These are phyloP conservation scores for Gonatopus flavifemur DNA, from an alignment of 1,140 invertebrate species.

Conservation along the genomic window DNA sequence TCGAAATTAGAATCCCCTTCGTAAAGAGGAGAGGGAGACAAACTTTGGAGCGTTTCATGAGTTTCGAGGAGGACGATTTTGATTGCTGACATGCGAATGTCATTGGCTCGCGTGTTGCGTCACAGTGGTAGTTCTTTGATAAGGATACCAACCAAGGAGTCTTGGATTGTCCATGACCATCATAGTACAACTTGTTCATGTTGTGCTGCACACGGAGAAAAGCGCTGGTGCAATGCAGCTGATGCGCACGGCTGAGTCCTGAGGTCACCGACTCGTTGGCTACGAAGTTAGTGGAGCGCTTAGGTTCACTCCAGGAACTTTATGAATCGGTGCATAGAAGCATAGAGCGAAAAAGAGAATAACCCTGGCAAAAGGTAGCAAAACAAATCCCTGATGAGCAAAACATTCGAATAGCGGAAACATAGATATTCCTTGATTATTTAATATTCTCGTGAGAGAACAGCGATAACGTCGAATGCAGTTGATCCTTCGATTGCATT, in stretches of 20 bases:
- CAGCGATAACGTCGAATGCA: too few relatives aligned
- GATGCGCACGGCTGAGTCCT: conserved; percentile 55
- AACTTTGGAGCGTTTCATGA: too few relatives aligned
- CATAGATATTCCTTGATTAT: too few relatives aligned
- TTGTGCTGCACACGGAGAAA: conserved; percentile 39
- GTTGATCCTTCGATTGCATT: too few relatives aligned
- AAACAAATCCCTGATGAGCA: not conserved
- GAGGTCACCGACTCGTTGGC: conserved; percentile 56
- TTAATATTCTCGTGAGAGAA: too few relatives aligned
- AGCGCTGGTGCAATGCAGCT: too few relatives aligned
- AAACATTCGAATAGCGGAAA: not conserved
- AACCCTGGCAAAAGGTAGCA: not conserved
- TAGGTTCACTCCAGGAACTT: conserved; percentile 42
- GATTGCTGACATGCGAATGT: conserved; percentile 1
- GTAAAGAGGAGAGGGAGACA: too few relatives aligned
- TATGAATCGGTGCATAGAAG: conserved; percentile 51
- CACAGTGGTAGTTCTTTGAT: conserved; percentile 32
- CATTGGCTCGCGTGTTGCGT: conserved; percentile 12
- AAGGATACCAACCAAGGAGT: too few relatives aligned
- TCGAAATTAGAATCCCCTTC: too few relatives aligned
- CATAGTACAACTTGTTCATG: conserved; percentile 39
- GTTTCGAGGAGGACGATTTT: too few relatives aligned
- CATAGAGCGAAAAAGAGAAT: conserved; percentile 3
- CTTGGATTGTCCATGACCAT: conserved; percentile 53
- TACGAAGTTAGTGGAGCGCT: conserved; percentile 57